Evolutionary conservation across 2,888 invertebrate species (phyloP), one percentile per base, ranked within the genome.

Genomic region (Baccha elongata): DNA sequence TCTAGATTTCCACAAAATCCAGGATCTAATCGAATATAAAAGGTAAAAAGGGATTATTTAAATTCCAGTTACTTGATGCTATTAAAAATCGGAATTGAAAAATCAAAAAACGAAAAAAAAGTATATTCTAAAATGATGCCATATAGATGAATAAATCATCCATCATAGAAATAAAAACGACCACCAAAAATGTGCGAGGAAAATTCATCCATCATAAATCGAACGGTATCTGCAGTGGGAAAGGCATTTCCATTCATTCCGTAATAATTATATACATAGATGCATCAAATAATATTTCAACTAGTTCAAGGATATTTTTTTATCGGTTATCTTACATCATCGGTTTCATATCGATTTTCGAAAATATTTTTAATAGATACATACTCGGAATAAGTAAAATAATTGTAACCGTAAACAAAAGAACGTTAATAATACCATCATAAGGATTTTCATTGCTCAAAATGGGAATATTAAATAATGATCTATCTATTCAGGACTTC

Each of bases 381-480:
- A 26, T 15, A 13, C n/a, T n/a, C n/a, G n/a, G n/a, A 44, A 40
- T 40, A 40, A 2, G 3, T 1, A 40, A 40, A 35, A 35, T 35
- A 3, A 35, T 8, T 6, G n/a, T 11, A 35, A 23, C 23, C 23
- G 3, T 32, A 32, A 4, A 19, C 17, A 60, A 44, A 29, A 44
- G 19, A 23, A 1, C 42, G 4, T 15, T 26, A 60, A 13, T 13
- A 40, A 19, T 21, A 15, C n/a, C 48, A 15, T 35, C 50, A 55
- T 46, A 42, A 72, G 44, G 19, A 21, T 21, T 29, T 64, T 64
- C 8, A 60, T 62, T 46, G 40, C 40, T 62, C 35, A 17, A 29
- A 55, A 62, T 68, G 29, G 13, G 52, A 60, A 68, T 53, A 55
- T 73, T 53, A 62, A 67, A 68, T 68, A 62, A 67, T 52, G 52